Conservation (phyloP, 2,888 invertebrate species). For the Caenorhabditis virilis region DNA sequence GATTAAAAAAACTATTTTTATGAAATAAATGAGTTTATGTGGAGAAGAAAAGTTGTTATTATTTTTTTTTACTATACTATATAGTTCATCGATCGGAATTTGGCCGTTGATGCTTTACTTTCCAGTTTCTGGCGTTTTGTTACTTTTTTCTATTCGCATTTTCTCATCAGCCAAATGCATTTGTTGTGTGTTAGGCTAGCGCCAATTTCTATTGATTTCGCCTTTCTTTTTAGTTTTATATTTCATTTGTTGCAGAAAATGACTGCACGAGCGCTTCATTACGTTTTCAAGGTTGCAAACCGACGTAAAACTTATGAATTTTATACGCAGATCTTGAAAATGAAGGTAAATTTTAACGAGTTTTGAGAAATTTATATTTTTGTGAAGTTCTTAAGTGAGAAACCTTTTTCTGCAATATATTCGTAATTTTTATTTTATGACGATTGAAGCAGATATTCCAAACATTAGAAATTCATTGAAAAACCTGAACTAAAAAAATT, state of each 20-base stretch:
- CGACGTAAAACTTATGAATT: slow-evolving; percentile 84
- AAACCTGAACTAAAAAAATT: neutral
- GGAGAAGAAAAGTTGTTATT: too few species aligned
- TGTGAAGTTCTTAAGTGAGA: neutral
- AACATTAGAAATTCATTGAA: neutral
- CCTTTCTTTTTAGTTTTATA: too few species aligned
- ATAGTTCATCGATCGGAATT: neutral
- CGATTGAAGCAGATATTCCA: too few species aligned
- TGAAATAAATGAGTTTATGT: too few species aligned
- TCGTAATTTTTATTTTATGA: too few species aligned
- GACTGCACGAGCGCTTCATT: slow-evolving; percentile 81
- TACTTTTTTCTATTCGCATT: neutral
- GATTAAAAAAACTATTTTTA: too few species aligned
- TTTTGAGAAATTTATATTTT: too few species aligned
- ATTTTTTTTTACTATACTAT: neutral
- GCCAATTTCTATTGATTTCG: too few species aligned
- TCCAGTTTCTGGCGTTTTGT: neutral
- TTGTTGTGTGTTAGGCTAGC: too few species aligned
- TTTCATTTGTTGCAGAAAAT: slow-evolving; percentile 6
- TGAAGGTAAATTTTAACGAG: slow-evolving; percentile 78
- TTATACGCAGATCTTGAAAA: slow-evolving; percentile 86
- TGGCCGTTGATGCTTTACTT: slow-evolving; percentile 1
- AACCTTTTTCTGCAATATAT: too few species aligned
- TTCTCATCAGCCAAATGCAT: too few species aligned
- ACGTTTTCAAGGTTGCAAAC: slow-evolving; percentile 93